These are phyloP conservation scores for Halocaridina rubra DNA, from an alignment of 2,888 invertebrate species.

Conservation along the genomic window DNA sequence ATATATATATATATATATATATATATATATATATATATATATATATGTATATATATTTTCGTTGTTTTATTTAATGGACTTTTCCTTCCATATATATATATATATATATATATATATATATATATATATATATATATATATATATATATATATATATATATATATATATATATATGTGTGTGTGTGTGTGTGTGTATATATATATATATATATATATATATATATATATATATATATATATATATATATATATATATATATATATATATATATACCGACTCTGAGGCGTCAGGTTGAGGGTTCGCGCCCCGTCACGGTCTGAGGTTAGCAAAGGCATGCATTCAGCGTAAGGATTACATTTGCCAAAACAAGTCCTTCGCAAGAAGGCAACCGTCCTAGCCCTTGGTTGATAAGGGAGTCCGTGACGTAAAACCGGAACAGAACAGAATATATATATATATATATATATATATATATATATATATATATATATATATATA, in stretches of 20 bases:
- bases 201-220: neutral
- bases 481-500: too few species aligned
- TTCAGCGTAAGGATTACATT: too few species aligned
- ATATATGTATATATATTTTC: neutral
- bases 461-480: too few species aligned
- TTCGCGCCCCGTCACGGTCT: too few species aligned
- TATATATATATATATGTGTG: neutral
- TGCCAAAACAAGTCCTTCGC: too few species aligned
- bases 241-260: neutral
- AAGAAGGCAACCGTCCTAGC: too few species aligned
- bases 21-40: neutral
- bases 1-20: constrained; percentile 5
- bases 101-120: neutral
- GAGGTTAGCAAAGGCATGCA: too few species aligned
- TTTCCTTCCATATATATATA: neutral
- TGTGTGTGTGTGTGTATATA: neutral
- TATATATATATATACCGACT: neutral
- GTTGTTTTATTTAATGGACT: neutral
- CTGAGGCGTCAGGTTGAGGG: too few species aligned
- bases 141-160: neutral
- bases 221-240: neutral
- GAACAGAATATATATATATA: too few species aligned
- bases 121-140: neutral
- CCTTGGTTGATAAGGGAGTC: too few species aligned
- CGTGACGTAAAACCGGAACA: too few species aligned